phyloP scores from a whole-genome alignment of 2,888 invertebrate genomes.

The Pterobdella sp. region DNA sequence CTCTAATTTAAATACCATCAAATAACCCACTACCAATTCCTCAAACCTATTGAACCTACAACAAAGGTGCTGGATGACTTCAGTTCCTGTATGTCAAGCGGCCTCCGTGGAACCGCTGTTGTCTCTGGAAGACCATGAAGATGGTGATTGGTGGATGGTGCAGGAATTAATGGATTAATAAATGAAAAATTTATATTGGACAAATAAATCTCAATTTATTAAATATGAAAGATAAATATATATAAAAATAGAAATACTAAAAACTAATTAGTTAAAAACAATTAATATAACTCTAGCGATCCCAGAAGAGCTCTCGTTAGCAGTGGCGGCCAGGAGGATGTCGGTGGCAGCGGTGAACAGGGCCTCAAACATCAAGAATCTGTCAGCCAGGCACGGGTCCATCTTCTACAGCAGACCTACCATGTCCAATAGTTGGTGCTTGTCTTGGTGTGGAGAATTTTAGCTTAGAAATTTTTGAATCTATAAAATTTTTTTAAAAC shows the following conservation, averaged over 20 bases:
- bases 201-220: background rate
- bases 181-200: background rate
- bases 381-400: constrained; percentile 46
- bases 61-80: constrained; percentile 64
- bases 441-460: background rate
- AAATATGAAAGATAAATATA: background rate
- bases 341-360: constrained; percentile 50
- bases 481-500: background rate
- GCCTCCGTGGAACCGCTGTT: constrained; percentile 91
- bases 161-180: background rate
- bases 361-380: constrained; percentile 47
- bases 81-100: constrained; percentile 81
- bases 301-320: constrained; percentile 48
- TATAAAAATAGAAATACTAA: background rate
- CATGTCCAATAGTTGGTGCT: constrained; percentile 29
- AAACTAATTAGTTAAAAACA: background rate
- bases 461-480: background rate
- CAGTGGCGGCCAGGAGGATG: constrained; percentile 46
- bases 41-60: too few relatives aligned
- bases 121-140: constrained; percentile 56
- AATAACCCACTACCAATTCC: too few relatives aligned
- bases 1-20: too few relatives aligned
- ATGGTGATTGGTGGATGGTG: constrained; percentile 41
- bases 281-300: constrained; percentile 37
- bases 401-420: constrained; percentile 40